Base-by-base conservation (phyloP, 2,888 invertebrate genomes). In the Brachyopa scutellaris region DNA sequence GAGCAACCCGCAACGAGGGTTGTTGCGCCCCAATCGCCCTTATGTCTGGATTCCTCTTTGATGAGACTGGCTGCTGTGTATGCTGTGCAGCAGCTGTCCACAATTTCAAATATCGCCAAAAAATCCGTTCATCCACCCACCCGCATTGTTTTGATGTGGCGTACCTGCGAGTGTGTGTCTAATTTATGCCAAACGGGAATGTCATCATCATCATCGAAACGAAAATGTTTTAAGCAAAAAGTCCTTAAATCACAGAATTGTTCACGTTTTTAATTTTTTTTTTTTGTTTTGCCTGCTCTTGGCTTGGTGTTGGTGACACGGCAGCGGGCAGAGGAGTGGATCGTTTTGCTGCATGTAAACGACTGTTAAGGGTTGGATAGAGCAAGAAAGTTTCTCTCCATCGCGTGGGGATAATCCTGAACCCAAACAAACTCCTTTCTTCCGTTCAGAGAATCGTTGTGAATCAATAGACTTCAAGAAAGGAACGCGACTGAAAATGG, bases 201-300 rank as follows among this genome's bases (percentile, higher is more conserved):
- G 67, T 80, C 74, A 80, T 80, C 79, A 73, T 79, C 79, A 73
- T 73, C n/a, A n/a, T n/a, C n/a, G n/a, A n/a, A n/a, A n/a, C 11
- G 62, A 69, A 49, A 69, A 80, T 74, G 74, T 80, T 80, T 80
- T 80, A 69, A 80, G 55, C 67, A 74, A 80, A 74, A 80, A 74
- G 79, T 80, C 79, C 74, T 80, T 80, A 80, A 80, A 80, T 80
- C 74, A 69, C 67, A 61, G 74, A 80, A 74, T 67, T 59, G 55
- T 80, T 80, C 67, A 69, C 69, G 79, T 74, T 74, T 62, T 73
- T 62, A 59, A 79, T 74, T 79, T 79, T 45, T 55, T 21, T 51
- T 26, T 47, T 55, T 53, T 11, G 11, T n/a, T 29, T 47, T 40
- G 61, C n/a, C n/a, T n/a, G 26, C 19, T 45, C 31, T 45, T 42